phyloP scores from a whole-genome alignment of 1,140 invertebrate genomes.

The Scaptomyza graminum region DNA sequence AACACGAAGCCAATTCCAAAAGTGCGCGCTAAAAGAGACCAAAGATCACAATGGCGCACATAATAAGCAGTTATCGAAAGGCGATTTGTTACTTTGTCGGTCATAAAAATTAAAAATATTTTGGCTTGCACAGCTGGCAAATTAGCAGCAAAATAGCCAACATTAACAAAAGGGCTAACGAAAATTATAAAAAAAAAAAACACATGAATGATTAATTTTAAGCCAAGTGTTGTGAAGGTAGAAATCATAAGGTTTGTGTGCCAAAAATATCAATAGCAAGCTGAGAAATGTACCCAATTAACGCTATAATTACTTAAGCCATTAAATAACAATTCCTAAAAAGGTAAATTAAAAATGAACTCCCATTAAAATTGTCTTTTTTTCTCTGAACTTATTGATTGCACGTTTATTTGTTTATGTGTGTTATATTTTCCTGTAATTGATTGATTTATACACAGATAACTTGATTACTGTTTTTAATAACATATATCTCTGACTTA shows the following conservation, averaged over 20 bases:
- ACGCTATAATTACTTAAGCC: slow-evolving; percentile 1
- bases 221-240: slow-evolving; percentile 1
- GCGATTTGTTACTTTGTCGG: slow-evolving; percentile 36
- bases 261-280: not conserved
- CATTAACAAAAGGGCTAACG: not conserved
- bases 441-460: not conserved
- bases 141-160: slow-evolving; percentile 21
- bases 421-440: too few species aligned
- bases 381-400: not conserved
- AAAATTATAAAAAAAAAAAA: slow-evolving; percentile 25
- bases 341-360: not conserved
- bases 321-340: slow-evolving; percentile 2
- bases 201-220: slow-evolving; percentile 40
- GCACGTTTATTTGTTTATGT: not conserved
- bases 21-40: slow-evolving; percentile 21
- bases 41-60: slow-evolving; percentile 34
- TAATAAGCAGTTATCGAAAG: slow-evolving; percentile 49
- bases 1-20: slow-evolving; percentile 11
- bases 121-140: slow-evolving; percentile 13
- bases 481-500: slow-evolving; percentile 2
- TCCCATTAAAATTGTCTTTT: not conserved
- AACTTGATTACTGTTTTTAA: not conserved
- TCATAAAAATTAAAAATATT: slow-evolving; percentile 18
- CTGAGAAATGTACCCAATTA: slow-evolving; percentile 9
- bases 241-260: not conserved